Evolutionary conservation across 2,888 invertebrate species (phyloP), one percentile per base, ranked within the genome.

Genomic region (Cerastis leucographa): DNA sequence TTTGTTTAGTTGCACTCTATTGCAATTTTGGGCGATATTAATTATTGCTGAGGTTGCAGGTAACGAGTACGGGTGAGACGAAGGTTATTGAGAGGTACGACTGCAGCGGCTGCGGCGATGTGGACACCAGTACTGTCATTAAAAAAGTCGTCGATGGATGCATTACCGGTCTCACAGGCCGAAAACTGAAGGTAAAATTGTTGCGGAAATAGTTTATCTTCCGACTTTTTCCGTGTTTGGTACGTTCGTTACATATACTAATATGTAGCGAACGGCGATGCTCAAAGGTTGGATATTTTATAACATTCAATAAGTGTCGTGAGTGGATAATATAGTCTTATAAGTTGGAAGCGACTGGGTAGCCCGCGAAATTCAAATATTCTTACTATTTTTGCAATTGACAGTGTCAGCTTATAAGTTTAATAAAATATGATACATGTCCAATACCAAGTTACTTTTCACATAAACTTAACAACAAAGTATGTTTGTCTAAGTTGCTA

Each of bases 71-170:
- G 93, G 99, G 99, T 64, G 98, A 98, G 90, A 97, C 98, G 29
- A 99, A 99, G 97, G 98, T 99, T 70, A 98, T 99, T 90, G 99
- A 99, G 94, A 97, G 99, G 80, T 98, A 98, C 92, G 99, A 99
- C 96, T 99, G 99, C 91, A 99, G 99, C 89, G 99, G 99, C 35
- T 98, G 99, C 91, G 99, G 99, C 8, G 99, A 99, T 97, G 99
- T 99, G 75, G 99, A 99, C 94, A 99, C 99, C 12, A 98, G 98
- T 71, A 95, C 97, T n/a, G 89, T 95, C 86, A 91, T 95, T 80
- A 96, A 93, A 79, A 97, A 97, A 90, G 86, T 94, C 81, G 89
- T 89, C 68, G 98, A 99, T 91, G 99, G 98, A 54, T 96, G 95
- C 88, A 97, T 99, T 85, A 98, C 98, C 90, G 99, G 99, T 72